Conservation (phyloP, 2,113 vertebrate species). For the cattle (Bos taurus) region DNA sequence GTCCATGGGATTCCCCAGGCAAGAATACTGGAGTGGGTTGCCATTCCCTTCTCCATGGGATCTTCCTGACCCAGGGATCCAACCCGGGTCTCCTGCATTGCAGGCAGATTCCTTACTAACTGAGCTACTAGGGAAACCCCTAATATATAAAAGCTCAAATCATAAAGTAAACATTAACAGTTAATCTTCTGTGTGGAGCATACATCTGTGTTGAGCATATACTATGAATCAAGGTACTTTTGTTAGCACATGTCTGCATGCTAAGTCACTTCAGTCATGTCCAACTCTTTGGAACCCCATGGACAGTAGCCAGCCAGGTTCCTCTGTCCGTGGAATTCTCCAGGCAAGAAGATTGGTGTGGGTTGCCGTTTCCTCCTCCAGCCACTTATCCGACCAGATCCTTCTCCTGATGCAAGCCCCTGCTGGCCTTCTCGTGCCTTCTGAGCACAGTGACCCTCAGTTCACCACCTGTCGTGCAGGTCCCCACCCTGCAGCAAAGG, state of each 20-base stretch:
- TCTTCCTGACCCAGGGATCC: background rate
- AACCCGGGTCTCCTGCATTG: background rate
- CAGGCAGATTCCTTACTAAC: background rate
- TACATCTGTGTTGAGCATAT: background rate
- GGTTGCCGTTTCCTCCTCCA: background rate
- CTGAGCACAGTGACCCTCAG: background rate
- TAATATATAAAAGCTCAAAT: background rate
- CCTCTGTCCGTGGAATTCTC: background rate
- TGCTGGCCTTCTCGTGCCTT: background rate
- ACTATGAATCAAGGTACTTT: background rate
- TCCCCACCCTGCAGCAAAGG: background rate
- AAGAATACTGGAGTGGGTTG: background rate
- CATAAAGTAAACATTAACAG: background rate
- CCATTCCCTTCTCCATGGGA: background rate
- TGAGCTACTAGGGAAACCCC: background rate
- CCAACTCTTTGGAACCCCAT: background rate
- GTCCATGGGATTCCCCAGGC: background rate
- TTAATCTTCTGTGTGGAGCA: background rate
- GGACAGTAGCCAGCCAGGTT: background rate
- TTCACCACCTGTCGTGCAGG: background rate
- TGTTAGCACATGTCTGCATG: background rate
- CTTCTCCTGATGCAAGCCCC: background rate
- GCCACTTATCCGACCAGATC: background rate
- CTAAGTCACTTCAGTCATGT: background rate
- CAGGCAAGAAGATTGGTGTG: background rate